Evolutionary conservation across 2,797 vertebrate genomes (phyloP).

Genomic region (Octomys mimax): DNA sequence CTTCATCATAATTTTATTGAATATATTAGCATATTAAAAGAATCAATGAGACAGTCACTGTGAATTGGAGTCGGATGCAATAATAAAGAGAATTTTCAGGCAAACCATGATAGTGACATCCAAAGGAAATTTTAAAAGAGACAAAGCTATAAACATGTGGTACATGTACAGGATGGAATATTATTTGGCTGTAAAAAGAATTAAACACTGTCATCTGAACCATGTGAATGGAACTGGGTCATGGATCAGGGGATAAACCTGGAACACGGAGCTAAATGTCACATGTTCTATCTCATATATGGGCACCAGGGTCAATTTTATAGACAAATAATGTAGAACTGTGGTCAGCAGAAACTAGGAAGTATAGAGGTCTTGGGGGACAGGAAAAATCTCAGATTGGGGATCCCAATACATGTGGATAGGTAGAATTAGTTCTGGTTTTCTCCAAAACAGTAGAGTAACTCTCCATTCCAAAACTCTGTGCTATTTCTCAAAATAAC

Average conservation of each 20-base stretch:
- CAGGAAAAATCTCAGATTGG: background rate
- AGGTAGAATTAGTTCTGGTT: background rate
- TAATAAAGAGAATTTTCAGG: background rate
- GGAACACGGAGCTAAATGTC: background rate
- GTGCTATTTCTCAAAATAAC: background rate
- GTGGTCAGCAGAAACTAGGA: background rate
- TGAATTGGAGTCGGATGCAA: background rate
- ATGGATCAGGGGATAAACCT: background rate
- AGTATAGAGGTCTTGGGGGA: no score
- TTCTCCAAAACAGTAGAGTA: background rate
- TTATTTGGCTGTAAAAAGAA: background rate
- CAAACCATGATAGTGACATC: background rate
- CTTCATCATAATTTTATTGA: constrained; percentile 36
- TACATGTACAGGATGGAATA: background rate
- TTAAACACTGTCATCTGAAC: background rate
- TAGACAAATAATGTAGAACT: background rate
- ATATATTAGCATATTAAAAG: background rate
- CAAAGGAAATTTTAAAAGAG: background rate
- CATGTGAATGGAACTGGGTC: background rate
- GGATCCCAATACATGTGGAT: no score
- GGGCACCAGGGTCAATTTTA: background rate
- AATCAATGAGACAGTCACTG: background rate
- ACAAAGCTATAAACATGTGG: background rate
- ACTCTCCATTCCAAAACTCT: background rate
- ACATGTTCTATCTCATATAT: background rate